A percentile compares a stretch with the other conserved stretches of the same genome.
Evolutionary conservation across 2,888 invertebrate genomes (phyloP).

Genomic region (Apodemia zela): DNA sequence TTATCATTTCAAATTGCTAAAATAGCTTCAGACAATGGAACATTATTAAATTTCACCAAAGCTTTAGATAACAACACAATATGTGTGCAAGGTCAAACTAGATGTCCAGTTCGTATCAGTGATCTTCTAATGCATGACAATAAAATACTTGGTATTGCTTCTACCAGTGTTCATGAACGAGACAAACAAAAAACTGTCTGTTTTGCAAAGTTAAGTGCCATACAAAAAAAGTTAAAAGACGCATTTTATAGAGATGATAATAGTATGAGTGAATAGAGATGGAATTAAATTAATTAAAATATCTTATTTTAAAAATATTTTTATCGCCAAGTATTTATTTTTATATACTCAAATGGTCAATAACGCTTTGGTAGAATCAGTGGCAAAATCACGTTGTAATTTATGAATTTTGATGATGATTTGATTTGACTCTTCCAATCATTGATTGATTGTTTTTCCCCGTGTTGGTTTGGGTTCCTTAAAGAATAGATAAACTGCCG

Average conservation of each 20-base stretch:
- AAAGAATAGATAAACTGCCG: too few species aligned
- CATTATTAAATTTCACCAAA: conserved; percentile 34
- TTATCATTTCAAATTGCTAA: conserved; percentile 55
- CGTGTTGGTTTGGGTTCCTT: too few species aligned
- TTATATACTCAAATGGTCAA: too few species aligned
- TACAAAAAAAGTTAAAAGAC: conserved; percentile 42
- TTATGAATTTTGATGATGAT: too few species aligned
- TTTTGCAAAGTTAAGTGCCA: conserved; percentile 49
- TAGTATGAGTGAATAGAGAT: neutral
- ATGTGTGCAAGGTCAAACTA: conserved; percentile 49
- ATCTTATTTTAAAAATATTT: too few species aligned
- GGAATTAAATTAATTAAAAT: too few species aligned
- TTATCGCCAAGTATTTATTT: too few species aligned
- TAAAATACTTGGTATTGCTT: conserved; percentile 51
- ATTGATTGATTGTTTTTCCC: too few species aligned
- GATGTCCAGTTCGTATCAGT: conserved; percentile 58
- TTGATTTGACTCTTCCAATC: too few species aligned
- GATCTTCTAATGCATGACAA: conserved; percentile 57
- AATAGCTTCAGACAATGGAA: conserved; percentile 28
- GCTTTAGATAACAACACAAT: conserved; percentile 40
- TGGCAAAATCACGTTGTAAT: too few species aligned
- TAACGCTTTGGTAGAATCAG: too few species aligned
- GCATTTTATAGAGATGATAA: conserved; percentile 31
- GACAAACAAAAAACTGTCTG: conserved; percentile 45
- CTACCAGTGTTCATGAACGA: conserved; percentile 45